Base-by-base conservation (phyloP, 2,888 invertebrate genomes). In the Nebria salina region DNA sequence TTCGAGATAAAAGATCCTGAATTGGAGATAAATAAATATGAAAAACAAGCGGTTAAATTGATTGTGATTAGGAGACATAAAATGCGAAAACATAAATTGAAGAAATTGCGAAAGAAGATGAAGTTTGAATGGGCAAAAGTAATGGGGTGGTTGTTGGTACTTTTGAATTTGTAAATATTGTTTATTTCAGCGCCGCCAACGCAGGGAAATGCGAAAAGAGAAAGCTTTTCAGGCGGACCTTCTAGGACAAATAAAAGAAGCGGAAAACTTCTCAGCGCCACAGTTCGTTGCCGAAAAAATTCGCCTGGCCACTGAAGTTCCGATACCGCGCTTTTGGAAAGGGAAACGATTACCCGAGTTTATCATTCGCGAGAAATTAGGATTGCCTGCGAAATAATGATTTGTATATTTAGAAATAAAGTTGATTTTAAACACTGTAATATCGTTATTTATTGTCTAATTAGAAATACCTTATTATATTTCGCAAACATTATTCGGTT, bases 11-110 rank as follows among this genome's bases (percentile, higher is more conserved):
- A 87, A 82, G 85, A 85, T 11, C 88, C 88, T 9, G 66, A 84
- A 42, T 77, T 76, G 26, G 76, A 73, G 11, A 83, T 83, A 82
- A 84, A 88, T 77, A 86, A 87, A 15, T 90, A 91, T 75, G 93
- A 94, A 86, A 95, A 94, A 86, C 92, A 93, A 85, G 96, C 96
- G 0, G 92, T 91, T 0, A 90, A 94, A 76, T 88, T 96, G 82
- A 93, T 96, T 83, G 93, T 95, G 0, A 96, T 96, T 64, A 91
- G 97, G 75, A 90, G 93, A 75, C 92, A 92, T 77, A 97, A 97
- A 89, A 97, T 97, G 95, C 96, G 94, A 88, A 96, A 94, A 85
- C 97, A 97, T 86, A 95, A 96, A 87, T 89, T 95, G 72, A 94
- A 89, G 87, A 97, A 97, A 88, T 89, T 96, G 78, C 91, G 95